These are phyloP conservation scores for Naso thynnoides DNA, from an alignment of 2,797 vertebrate species.

Conservation along the genomic window DNA sequence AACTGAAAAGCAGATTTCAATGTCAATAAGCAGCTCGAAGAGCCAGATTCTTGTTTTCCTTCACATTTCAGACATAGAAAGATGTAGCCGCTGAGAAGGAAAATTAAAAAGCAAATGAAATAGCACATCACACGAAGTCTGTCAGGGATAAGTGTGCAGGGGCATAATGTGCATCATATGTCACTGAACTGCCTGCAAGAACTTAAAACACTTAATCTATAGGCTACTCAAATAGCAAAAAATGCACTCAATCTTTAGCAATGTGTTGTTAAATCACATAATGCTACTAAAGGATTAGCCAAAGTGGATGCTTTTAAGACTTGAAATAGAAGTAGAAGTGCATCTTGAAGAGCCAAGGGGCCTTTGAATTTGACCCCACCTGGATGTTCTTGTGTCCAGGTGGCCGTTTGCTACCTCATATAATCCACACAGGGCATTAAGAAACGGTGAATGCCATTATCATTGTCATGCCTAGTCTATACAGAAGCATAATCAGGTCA, in stretches of 20 bases:
- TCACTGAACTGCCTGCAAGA: slow-evolving; percentile 53
- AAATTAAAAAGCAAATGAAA: slow-evolving; percentile 74
- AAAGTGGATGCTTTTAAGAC: neutral
- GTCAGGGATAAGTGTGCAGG: slow-evolving; percentile 44
- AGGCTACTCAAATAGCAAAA: slow-evolving; percentile 26
- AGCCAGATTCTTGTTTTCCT: slow-evolving; percentile 65
- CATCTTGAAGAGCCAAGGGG: slow-evolving; percentile 25
- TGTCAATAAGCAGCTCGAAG: slow-evolving; percentile 74
- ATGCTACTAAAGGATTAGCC: slow-evolving; percentile 26
- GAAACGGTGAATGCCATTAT: slow-evolving; percentile 34
- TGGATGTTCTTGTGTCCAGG: slow-evolving; percentile 40
- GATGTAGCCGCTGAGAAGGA: slow-evolving; percentile 74
- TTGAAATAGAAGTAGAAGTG: slow-evolving; percentile 11
- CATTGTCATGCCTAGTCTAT: slow-evolving; percentile 40
- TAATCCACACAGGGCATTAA: slow-evolving; percentile 36
- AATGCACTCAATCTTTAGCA: slow-evolving; percentile 16
- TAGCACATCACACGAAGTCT: slow-evolving; percentile 38
- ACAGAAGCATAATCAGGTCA: slow-evolving; percentile 36
- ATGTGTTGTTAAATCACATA: slow-evolving; percentile 20
- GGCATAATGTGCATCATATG: slow-evolving; percentile 50
- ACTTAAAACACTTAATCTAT: slow-evolving; percentile 31
- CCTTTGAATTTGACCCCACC: slow-evolving; percentile 54
- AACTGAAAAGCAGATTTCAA: slow-evolving; percentile 77
- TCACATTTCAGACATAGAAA: slow-evolving; percentile 40
- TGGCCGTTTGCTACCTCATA: slow-evolving; percentile 43